A percentile compares a stretch with the other conserved stretches of the same genome.
Evolutionary conservation across 2,797 vertebrate species (phyloP).

Genomic region (Hypotaenidia philippensis): DNA sequence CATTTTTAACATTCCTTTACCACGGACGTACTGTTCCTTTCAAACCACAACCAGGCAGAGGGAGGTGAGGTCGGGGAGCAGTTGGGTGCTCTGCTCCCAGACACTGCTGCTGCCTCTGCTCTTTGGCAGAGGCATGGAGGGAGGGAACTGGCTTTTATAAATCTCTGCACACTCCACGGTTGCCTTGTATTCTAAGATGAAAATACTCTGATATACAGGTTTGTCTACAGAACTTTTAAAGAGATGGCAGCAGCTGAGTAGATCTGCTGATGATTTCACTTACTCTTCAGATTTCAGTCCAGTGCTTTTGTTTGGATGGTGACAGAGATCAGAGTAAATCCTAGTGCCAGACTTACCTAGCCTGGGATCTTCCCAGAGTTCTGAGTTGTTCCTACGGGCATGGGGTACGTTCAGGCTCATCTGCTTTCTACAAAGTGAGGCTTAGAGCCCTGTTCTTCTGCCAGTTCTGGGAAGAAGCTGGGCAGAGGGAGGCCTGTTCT

Average conservation of each 20-base stretch:
- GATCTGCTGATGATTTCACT: neutral
- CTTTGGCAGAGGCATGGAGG: neutral
- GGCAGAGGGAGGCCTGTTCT: neutral
- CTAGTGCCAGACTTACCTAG: neutral
- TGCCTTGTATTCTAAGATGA: neutral
- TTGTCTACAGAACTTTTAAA: neutral
- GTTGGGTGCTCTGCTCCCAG: neutral
- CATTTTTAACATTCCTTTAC: neutral
- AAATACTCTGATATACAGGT: neutral
- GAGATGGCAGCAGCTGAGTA: neutral
- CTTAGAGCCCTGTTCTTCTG: neutral
- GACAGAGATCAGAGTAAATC: neutral
- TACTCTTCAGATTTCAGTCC: neutral
- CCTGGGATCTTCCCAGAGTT: neutral
- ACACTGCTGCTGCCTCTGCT: neutral
- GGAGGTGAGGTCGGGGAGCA: neutral
- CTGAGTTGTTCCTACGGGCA: rapidly evolving
- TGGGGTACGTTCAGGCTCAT: neutral
- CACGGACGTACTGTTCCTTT: neutral
- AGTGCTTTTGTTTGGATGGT: neutral
- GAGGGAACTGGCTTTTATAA: neutral
- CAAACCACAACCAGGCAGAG: neutral
- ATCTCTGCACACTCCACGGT: neutral
- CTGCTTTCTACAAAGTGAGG: neutral
- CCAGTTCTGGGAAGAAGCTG: constrained; percentile 11